Evolutionary conservation across 2,888 invertebrate species (phyloP).

Genomic region (Apotomis capreana): DNA sequence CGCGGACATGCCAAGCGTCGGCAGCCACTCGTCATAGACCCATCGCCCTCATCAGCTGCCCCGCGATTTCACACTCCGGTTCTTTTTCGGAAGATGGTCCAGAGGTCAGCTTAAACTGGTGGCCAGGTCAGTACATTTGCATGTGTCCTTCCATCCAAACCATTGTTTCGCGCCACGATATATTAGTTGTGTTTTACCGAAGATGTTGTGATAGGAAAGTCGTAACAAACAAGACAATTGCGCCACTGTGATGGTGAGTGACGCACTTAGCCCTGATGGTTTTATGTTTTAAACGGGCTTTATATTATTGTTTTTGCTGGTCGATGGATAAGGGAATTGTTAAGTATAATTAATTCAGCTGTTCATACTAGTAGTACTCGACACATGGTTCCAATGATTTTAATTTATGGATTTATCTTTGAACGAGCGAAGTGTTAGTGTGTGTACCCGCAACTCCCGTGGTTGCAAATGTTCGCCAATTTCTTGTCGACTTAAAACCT

Average conservation of each 20-base stretch:
- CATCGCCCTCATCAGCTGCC: conserved; percentile 42
- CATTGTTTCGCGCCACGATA: conserved; percentile 67
- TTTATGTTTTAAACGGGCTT: conserved; percentile 41
- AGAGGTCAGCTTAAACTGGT: conserved; percentile 58
- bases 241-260: conserved; percentile 42
- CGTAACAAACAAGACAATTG: conserved; percentile 51
- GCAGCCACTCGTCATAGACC: conserved; percentile 43
- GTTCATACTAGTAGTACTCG: neutral
- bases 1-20: conserved; percentile 62
- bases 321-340: conserved; percentile 16
- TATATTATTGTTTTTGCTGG: conserved; percentile 38
- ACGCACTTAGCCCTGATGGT: conserved; percentile 31
- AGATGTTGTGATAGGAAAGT: conserved; percentile 58
- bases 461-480: too few species aligned
- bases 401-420: neutral
- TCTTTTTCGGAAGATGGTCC: conserved; percentile 10
- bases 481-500: too few species aligned
- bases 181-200: conserved; percentile 60
- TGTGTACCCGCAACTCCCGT: too few species aligned
- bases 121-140: conserved; percentile 51
- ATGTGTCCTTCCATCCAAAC: conserved; percentile 67
- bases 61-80: conserved; percentile 41
- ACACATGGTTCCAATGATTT: neutral
- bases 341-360: conserved; percentile 4
- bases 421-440: too few species aligned